Conservation (phyloP, 2,113 vertebrate species). For the Dascyllus trimaculatus region DNA sequence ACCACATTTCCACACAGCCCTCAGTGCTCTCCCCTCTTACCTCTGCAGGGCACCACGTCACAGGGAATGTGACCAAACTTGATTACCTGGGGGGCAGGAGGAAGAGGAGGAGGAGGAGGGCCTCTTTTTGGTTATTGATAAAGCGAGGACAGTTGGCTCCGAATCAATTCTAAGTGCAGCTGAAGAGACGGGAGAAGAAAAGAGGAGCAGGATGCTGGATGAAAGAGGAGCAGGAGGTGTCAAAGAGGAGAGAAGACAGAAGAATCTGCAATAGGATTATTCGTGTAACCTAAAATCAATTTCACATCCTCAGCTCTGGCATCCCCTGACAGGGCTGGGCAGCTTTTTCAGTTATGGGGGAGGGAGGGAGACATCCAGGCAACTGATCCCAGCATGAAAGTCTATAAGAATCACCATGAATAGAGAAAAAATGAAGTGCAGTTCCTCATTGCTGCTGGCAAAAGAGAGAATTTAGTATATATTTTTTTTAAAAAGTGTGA, state of each 20-base stretch:
- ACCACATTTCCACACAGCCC: neutral
- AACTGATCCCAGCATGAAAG: neutral
- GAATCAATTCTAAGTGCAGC: constrained; percentile 13
- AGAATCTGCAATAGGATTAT: constrained; percentile 67
- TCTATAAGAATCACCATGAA: constrained; percentile 4
- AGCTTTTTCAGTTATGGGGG: constrained; percentile 2
- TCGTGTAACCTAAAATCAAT: constrained; percentile 75
- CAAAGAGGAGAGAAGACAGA: constrained; percentile 18
- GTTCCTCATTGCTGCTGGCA: neutral
- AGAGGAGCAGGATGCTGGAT: neutral
- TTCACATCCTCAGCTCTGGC: constrained; percentile 70
- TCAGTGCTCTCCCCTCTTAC: neutral
- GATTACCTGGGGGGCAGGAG: constrained; percentile 34
- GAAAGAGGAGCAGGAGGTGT: constrained; percentile 1
- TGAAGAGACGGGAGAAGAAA: constrained; percentile 18
- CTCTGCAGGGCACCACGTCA: neutral
- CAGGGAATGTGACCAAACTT: constrained; percentile 35
- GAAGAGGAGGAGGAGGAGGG: neutral
- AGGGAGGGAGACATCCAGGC: neutral
- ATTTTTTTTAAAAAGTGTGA: neutral
- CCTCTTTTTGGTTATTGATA: constrained; percentile 19
- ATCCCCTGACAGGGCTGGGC: constrained; percentile 33
- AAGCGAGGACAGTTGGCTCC: constrained; percentile 24
- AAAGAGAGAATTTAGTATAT: neutral
- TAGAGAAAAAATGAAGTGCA: constrained; percentile 1